Base-by-base conservation (phyloP, 2,888 invertebrate genomes). In the Mantis religiosa region DNA sequence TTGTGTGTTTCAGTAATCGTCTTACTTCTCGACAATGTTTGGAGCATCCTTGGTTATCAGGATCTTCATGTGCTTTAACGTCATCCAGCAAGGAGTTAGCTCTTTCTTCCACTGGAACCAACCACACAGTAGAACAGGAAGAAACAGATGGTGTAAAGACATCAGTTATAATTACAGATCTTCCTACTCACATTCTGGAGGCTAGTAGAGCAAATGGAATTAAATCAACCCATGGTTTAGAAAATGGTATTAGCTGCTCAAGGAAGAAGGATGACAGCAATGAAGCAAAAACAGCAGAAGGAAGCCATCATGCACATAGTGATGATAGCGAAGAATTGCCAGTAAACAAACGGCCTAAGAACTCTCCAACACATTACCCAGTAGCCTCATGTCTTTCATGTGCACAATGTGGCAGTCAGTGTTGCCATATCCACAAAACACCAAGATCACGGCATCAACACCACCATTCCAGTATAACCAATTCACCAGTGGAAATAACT, bases 1-100 rank as follows among this genome's bases (percentile, higher is more conserved):
- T 86, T 86, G 47, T 82, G 90, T 90, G 87, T 95, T 95, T n/a
- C 94, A 98, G 98, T 94, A 96, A 97, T 94, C 96, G 98, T 94
- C 96, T 98, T 94, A 96, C 97, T 93, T 97, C 97, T 92, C 95
- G 96, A 92, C 97, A 98, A 94, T 97, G 98, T 94, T 95, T 98
- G 93, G 96, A 97, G 93, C 98, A 98, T 94, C 95, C 97, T 92
- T 98, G 98, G 98, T 95, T 98, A 41, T 92, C 89, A 94, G 94
- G 93, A 93, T 47, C 30, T 27, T 28, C 41, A 4, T 85, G 71
- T 30, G 28, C 83, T 27, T 71, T 84, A 28, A 82, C 84, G 7
- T n/a, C 83, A 15, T 25, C 47, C 4, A 85, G 30, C 20, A 25
- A 82, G 2, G 81, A 34, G 34, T 14, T 54, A 41, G 71, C 85